Evolutionary conservation across 2,797 vertebrate genomes (phyloP).

Genomic region (Avahi laniger): DNA sequence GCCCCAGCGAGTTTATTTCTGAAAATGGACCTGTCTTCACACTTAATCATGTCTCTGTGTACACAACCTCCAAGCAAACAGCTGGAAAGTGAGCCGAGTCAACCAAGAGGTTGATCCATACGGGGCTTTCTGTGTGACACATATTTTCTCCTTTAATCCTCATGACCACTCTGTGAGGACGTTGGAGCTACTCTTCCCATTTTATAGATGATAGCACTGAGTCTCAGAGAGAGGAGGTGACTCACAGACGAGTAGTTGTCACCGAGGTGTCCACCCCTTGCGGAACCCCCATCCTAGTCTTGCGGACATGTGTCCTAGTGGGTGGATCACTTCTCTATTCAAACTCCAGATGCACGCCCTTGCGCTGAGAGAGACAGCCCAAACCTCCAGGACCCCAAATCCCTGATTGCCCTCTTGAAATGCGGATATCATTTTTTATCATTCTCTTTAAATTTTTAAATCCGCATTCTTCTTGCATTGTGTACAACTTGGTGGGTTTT

Average conservation of each 20-base stretch:
- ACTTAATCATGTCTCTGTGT: not conserved
- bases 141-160: not conserved
- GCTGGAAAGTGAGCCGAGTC: not conserved
- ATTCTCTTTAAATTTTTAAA: not conserved
- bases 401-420: not conserved
- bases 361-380: not conserved
- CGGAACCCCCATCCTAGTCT: not conserved
- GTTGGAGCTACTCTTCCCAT: not conserved
- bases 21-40: not conserved
- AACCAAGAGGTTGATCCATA: accelerated
- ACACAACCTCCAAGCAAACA: not conserved
- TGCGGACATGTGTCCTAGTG: accelerated
- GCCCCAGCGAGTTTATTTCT: not conserved
- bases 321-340: not conserved
- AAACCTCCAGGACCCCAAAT: not conserved
- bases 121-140: not conserved
- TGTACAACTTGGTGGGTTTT: not conserved
- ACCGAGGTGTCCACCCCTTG: not conserved
- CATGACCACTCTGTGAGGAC: not conserved
- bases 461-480: not conserved
- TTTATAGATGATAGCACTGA: not conserved
- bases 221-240: not conserved
- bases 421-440: not conserved
- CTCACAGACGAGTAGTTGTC: too few species aligned
- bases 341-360: not conserved